Conservation (phyloP, 2,113 vertebrate genomes). For the Rhabdornis inornatus region DNA sequence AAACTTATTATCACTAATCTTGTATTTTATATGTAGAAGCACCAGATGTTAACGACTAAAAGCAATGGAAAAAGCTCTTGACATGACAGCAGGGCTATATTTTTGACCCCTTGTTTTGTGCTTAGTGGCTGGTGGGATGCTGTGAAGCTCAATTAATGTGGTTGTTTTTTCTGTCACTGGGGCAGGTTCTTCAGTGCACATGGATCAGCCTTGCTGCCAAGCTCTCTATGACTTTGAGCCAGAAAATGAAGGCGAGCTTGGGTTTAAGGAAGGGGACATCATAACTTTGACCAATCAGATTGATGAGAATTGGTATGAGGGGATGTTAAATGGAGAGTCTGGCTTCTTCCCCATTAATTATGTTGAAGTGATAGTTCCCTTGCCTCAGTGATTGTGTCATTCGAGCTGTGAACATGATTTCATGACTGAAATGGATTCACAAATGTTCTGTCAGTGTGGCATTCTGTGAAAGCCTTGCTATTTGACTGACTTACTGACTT, state of each 20-base stretch:
- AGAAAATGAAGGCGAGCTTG: constrained; percentile 92
- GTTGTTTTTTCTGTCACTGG: constrained; percentile 4
- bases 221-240: constrained; percentile 92
- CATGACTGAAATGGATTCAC: constrained; percentile 63
- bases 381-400: constrained; percentile 81
- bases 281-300: constrained; percentile 93
- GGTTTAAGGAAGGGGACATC: constrained; percentile 94
- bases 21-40: neutral
- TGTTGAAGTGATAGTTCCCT: constrained; percentile 87
- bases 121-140: neutral
- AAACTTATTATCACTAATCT: neutral
- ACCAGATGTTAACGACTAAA: neutral
- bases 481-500: constrained; percentile 74
- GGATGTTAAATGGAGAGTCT: constrained; percentile 85
- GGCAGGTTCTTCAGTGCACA: constrained; percentile 76
- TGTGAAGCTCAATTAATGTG: neutral
- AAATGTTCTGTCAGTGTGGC: constrained; percentile 69
- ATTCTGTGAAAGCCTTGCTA: constrained; percentile 75
- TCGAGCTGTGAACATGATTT: constrained; percentile 43
- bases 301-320: constrained; percentile 97
- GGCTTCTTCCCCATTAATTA: constrained; percentile 97
- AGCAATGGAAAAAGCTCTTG: neutral
- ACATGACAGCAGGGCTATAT: neutral
- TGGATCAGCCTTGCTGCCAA: constrained; percentile 92
- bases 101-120: neutral